phyloP scores from a whole-genome alignment of 30 jellyfish, hydroid and myxozoan genomes.

The Turritopsis rubra region DNA sequence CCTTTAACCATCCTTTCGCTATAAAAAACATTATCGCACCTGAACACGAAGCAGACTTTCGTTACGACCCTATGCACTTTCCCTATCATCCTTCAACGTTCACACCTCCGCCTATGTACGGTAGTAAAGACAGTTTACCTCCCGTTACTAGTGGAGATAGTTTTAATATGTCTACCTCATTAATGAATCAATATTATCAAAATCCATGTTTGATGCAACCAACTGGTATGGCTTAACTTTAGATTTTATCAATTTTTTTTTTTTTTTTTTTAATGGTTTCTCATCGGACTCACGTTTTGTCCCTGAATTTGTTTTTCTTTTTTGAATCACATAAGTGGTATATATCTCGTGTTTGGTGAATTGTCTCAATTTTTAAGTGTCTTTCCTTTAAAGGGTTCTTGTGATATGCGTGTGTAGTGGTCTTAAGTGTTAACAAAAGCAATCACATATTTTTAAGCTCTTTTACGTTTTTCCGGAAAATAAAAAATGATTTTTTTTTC shows the following conservation, averaged over 20 bases:
- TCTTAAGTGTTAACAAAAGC: neutral
- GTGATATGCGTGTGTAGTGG: neutral
- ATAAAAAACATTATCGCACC: conserved; percentile 98
- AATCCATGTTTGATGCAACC: conserved; percentile 72
- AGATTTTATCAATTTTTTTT: neutral
- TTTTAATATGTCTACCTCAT: conserved; percentile 59
- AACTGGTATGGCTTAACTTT: conserved; percentile 22
- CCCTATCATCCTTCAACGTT: conserved; percentile 95
- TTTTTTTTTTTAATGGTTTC: neutral
- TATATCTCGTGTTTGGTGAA: neutral
- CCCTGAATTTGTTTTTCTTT: neutral
- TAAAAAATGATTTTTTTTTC: no score
- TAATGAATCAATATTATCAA: conserved; percentile 90
- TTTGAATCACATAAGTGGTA: neutral
- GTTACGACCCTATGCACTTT: conserved; percentile 98
- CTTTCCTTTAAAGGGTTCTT: neutral
- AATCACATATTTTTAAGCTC: neutral
- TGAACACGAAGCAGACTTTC: conserved; percentile 97
- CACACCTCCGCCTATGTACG: conserved; percentile 85
- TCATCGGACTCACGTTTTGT: neutral
- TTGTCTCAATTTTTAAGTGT: neutral
- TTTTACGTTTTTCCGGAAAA: neutral
- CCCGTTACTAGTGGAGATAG: conserved; percentile 81
- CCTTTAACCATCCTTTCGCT: conserved; percentile 99
- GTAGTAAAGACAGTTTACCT: conserved; percentile 78